Evolutionary conservation across 2,888 invertebrate species (phyloP), one percentile per base, ranked within the genome.

Genomic region (Macrosiphum euphorbiae): DNA sequence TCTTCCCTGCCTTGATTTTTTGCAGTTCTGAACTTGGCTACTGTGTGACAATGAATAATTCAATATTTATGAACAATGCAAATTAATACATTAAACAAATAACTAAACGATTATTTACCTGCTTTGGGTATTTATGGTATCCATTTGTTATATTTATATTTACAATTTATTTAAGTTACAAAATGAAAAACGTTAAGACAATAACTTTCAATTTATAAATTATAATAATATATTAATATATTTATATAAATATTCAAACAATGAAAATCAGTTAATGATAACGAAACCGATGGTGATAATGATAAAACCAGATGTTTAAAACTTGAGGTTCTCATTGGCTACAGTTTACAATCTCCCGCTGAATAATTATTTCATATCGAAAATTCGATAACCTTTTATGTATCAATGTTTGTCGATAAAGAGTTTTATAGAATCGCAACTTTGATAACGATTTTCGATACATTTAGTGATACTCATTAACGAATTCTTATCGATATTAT

Each of bases 41-140:
- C 55, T 88, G 55, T 67, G n/a, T 67, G n/a, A 67, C n/a, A 67
- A n/a, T 67, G n/a, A 67, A n/a, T 67, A 67, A 67, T n/a, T 67
- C n/a, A 67, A 67, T 67, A 67, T 35, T 67, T 67, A n/a, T n/a
- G 7, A 67, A 67, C 67, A n/a, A 58, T 58, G 24, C 0, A n/a
- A 67, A 67, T 67, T 13, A 35, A n/a, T 67, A 67, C 11, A 67
- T 67, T n/a, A 58, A 58, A 58, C 26, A 26, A 58, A 58, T 58
- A 58, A 55, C 24, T 55, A 55, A 55, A 55, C 55, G 24, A 55
- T 55, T 55, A 67, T 28, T 67, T n/a, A 67, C 67, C 67, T 67
- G 67, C 67, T 67, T 67, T 67, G 67, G n/a, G 10, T n/a, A 67
- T 67, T 67, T 55, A 24, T 55, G 55, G 20, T 24, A 55, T n/a